Evolutionary conservation across 2,113 vertebrate genomes (phyloP), one percentile per base, ranked within the genome.

Genomic region (Mustela nigripes): DNA sequence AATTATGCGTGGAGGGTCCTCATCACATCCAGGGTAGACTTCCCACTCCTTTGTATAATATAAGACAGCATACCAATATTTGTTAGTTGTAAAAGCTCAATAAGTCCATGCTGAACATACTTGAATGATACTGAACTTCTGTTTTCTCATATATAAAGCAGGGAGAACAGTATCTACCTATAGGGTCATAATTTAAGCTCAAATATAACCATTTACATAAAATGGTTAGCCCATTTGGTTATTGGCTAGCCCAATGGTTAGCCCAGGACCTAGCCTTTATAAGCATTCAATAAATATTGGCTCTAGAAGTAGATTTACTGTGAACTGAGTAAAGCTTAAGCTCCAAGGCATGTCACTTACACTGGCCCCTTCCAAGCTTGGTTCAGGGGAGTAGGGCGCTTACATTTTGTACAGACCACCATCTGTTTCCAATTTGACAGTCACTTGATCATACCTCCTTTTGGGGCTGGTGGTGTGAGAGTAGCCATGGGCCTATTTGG

Each of bases 131-230:
- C 7, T 71, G 19, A 58, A 63, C 39, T 91, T 95, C 53, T 82
- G 73, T 87, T 92, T 96, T 92, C 79, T 96, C 60, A 76, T 50
- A 89, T 65, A 18, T 95, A 95, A 90, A 74, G 71, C 65, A 58
- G 33, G 12, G 14, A 53, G 82, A 71, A 39, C 33, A 79, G 19
- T 45, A 94, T 7, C 24, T 42, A 89, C 79, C 31, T 36, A 58
- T 15, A 95, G 33, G 65, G 39, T 71, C 74, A 62, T 60, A 79
- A 94, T 73, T 86, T 73, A 63, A 71, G 71, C 28, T 95, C 79
- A 78, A 9, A 60, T 50, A 58, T 33, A 42, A 94, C 67, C 42
- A 58, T 93, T 93, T 33, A 42, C 28, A 3, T 89, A 91, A 91
- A 93, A 92, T 56, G 53, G 53, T 16, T 56, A 56, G 53, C 16